Evolutionary conservation across 2,113 vertebrate genomes (phyloP).

Genomic region (Cynoglossus semilaevis): DNA sequence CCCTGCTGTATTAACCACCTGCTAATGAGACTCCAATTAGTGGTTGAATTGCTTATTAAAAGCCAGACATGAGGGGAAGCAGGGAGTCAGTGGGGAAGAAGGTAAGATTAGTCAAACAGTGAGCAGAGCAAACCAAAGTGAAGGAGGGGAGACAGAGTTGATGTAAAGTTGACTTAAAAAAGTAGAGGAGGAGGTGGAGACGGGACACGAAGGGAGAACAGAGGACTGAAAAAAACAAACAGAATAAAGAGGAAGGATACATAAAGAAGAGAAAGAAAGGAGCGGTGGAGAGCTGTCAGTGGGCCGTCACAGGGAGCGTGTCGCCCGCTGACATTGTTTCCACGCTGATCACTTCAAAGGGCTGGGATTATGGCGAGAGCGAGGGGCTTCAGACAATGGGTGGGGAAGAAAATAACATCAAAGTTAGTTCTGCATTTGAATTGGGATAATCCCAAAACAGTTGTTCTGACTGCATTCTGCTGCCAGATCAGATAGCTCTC

Average conservation of each 20-base stretch:
- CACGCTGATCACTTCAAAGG: conserved; percentile 77
- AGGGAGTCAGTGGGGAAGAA: conserved; percentile 14
- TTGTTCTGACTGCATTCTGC: conserved; percentile 70
- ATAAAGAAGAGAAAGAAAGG: conserved; percentile 23
- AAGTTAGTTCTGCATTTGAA: conserved; percentile 72
- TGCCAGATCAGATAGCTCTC: conserved; percentile 66
- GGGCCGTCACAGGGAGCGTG: conserved; percentile 62
- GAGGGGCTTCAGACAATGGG: conserved; percentile 72
- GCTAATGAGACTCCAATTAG: conserved; percentile 67
- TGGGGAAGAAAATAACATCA: conserved; percentile 76
- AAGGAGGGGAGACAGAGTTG: conserved; percentile 16
- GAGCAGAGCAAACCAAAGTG: conserved; percentile 11
- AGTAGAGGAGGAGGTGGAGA: conserved; percentile 11
- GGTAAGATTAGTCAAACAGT: conserved; percentile 18
- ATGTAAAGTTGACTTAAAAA: conserved; percentile 28
- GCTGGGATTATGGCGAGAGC: conserved; percentile 69
- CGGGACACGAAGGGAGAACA: conserved; percentile 32
- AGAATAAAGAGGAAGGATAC: conserved; percentile 32
- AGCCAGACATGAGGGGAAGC: conserved; percentile 33
- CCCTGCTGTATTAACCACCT: conserved; percentile 55
- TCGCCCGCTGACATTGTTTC: conserved; percentile 76
- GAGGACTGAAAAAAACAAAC: conserved; percentile 34
- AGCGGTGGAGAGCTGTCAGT: conserved; percentile 60
- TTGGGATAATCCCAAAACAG: conserved; percentile 77
- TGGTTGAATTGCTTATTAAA: conserved; percentile 61